Conservation (phyloP, 1,140 invertebrate genomes). For the Venturia canescens region DNA sequence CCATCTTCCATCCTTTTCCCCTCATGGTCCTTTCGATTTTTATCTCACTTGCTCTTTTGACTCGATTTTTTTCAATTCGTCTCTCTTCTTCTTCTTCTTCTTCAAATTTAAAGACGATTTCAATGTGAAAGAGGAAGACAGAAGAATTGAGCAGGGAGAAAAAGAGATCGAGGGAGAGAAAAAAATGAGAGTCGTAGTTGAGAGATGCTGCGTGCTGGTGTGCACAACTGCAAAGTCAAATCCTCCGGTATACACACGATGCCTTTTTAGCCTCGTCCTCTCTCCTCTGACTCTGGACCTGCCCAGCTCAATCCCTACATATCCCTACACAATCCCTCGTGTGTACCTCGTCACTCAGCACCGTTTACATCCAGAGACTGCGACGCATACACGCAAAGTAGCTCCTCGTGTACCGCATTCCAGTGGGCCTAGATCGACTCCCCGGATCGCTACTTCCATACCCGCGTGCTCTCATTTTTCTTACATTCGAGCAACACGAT, state of each 20-base stretch:
- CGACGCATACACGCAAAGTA: neutral
- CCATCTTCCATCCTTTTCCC: conserved; percentile 41
- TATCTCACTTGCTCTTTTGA: conserved; percentile 40
- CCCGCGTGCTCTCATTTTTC: conserved; percentile 16
- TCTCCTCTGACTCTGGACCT: too few species aligned
- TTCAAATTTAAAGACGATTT: conserved; percentile 23
- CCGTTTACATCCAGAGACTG: neutral
- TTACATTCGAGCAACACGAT: neutral
- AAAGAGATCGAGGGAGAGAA: conserved; percentile 1
- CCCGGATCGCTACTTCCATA: conserved; percentile 7
- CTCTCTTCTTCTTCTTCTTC: conserved; percentile 8
- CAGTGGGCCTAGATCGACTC: conserved; percentile 19
- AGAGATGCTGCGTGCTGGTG: conserved; percentile 19
- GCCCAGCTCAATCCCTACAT: too few species aligned
- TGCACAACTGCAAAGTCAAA: conserved; percentile 42
- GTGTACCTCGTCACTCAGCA: conserved; percentile 13
- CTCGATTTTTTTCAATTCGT: conserved; percentile 24
- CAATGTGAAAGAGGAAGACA: neutral
- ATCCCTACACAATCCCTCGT: conserved; percentile 20
- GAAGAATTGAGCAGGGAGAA: neutral
- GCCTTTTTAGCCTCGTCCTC: conserved; percentile 21
- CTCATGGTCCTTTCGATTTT: conserved; percentile 5
- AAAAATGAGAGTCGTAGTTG: conserved; percentile 17
- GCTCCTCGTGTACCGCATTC: neutral
- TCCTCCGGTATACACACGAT: conserved; percentile 4